Conservation (phyloP, 2,888 invertebrate species). For the Stomorhina lunata region DNA sequence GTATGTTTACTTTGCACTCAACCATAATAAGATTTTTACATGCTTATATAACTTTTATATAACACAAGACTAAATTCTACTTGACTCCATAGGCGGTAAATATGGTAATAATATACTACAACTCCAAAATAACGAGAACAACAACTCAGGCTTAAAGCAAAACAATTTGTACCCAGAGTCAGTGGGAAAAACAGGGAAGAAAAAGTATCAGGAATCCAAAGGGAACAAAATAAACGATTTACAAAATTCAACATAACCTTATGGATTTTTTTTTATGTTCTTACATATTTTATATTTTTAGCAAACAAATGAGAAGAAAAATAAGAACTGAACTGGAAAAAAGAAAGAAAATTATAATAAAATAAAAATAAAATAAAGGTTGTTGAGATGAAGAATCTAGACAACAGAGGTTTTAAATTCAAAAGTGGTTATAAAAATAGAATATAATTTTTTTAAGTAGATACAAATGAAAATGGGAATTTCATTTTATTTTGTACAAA, state of each 20-base stretch:
- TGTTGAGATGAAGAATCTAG: too few species aligned
- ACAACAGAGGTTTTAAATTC: too few species aligned
- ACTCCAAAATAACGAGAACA: too few species aligned
- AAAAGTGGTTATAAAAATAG: too few species aligned
- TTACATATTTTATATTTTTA: background rate
- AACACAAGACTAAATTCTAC: background rate
- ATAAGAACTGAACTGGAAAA: background rate
- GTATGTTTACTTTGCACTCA: conserved; percentile 46
- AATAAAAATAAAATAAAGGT: background rate
- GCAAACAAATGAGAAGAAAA: background rate
- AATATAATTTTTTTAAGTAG: too few species aligned
- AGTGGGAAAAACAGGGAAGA: background rate
- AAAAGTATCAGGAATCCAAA: background rate
- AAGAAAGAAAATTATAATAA: background rate
- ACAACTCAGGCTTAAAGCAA: too few species aligned
- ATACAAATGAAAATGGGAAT: background rate
- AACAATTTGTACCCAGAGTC: background rate
- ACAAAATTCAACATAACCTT: background rate
- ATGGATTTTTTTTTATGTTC: conserved; percentile 1
- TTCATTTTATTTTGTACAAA: background rate
- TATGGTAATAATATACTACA: conserved; percentile 27
- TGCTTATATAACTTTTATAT: too few species aligned
- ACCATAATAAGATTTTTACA: conserved; percentile 60
- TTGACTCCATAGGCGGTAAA: conserved; percentile 60
- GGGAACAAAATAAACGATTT: background rate